Evolutionary conservation across 2,888 invertebrate genomes (phyloP), one percentile per base, ranked within the genome.

Genomic region (Drosophila lutescens): DNA sequence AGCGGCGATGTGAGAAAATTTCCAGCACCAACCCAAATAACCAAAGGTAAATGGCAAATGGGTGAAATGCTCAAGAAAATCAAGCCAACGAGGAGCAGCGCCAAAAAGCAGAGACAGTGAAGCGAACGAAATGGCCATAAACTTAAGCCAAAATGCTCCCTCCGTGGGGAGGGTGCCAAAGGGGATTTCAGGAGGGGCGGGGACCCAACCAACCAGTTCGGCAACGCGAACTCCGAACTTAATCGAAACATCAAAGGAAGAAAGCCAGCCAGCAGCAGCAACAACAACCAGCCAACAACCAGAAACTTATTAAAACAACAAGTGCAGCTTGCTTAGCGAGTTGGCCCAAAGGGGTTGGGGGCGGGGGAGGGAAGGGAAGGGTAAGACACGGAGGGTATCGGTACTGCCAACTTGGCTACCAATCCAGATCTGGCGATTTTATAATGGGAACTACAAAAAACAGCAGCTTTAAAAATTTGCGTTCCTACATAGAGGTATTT

Each of bases 251-350:
- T 82, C 86, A 90, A 88, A 85, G 77, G 77, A 88, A 75, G 54
- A 78, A 75, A 68, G 62, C 58, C 73, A 79, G 34, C 23, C 54
- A 71, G 34, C 41, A 58, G 59, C 17, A 60, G 30, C 58, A 66
- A 56, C 54, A 63, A 41, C 36, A 60, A 36, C 53, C 63, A 44
- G 60, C n/a, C 63, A 63, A 47, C 69, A 77, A 72, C 74, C 79
- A 77, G 78, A 85, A 89, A 87, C 90, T 89, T 89, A 90, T 90
- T 90, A 90, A 83, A 88, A 83, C 83, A 83, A 90, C 89, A 90
- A 89, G 89, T 89, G 89, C 89, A 88, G 70, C 75, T 55, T 74
- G 70, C 62, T 63, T 30, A 49, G 54, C 41, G 34, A 49, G 20
- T 44, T 30, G 44, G 20, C 8, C 38, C 20, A n/a, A 30, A 26